Evolutionary conservation across 2,113 vertebrate species (phyloP), one percentile per base, ranked within the genome.

Genomic region (Neopipo cinnamomea): DNA sequence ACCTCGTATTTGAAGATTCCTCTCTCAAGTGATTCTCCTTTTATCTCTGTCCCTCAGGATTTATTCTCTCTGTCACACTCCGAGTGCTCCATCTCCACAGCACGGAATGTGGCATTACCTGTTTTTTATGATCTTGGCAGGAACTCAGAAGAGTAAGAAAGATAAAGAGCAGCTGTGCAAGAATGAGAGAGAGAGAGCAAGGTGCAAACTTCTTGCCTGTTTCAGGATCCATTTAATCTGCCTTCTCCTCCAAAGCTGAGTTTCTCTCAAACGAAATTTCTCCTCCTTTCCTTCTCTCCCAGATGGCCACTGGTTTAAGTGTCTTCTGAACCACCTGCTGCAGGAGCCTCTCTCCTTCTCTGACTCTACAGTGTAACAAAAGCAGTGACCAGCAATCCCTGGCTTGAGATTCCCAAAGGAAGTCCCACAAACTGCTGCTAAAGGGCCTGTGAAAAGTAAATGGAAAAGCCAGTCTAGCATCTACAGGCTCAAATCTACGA

Each of bases 41-140:
- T 92, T 78, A 77, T 91, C 65, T 95, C 88, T 49, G 79, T 89
- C 93, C 76, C 82, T 83, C 61, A 73, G 79, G 72, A 94, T 92
- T 95, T 94, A 88, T 81, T 84, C 56, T 85, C 76, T 77, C 85
- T 80, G 79, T 86, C 87, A 92, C 72, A 84, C 76, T 93, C 56
- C 0, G 12, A 55, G 70, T 84, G 88, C 47, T 94, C 92, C 12
- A 5, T 74, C 78, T 82, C 76, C 46, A 42, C 65, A 68, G 61
- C 33, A 10, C 4, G 4, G 73, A 77, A 88, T 23, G 73, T 61
- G 66, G 59, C 62, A 46, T 88, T 80, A 84, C 42, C 47, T 81
- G 71, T 0, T 35, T 63, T 91, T 93, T 88, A 88, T 58, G 76
- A 81, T 89, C 61, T 74, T 89, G 86, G 83, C 83, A 84, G 27